Conservation (phyloP, 2,888 invertebrate species). For the Meganola albula region DNA sequence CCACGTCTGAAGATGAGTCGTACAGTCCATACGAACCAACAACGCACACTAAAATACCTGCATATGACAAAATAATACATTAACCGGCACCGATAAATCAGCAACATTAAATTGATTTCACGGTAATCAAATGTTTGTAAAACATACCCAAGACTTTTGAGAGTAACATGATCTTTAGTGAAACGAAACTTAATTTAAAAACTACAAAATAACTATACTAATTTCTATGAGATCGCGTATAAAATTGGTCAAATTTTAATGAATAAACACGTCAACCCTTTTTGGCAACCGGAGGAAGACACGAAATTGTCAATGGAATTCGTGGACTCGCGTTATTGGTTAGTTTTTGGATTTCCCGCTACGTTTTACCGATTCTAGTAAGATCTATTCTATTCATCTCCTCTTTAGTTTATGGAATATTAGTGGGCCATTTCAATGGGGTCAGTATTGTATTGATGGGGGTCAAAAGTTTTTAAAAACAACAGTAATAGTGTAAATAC, state of each 20-base stretch:
- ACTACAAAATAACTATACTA: constrained; percentile 27
- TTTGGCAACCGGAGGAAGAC: constrained; percentile 25
- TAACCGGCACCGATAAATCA: constrained; percentile 18
- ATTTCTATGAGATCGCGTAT: constrained; percentile 29
- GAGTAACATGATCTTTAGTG: constrained; percentile 50
- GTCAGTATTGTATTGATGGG: too few species aligned
- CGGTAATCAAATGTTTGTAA: constrained; percentile 44
- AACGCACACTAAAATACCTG: constrained; percentile 58
- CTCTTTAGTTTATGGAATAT: too few species aligned
- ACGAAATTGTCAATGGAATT: constrained; percentile 64
- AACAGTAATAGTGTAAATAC: too few species aligned
- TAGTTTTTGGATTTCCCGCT: constrained; percentile 36
- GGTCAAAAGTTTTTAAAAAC: too few species aligned
- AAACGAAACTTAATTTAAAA: constrained; percentile 33
- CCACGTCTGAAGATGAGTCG: constrained; percentile 84
- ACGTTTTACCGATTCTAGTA: not conserved
- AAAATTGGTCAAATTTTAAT: constrained; percentile 27
- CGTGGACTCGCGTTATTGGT: constrained; percentile 62
- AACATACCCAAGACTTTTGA: constrained; percentile 58
- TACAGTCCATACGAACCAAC: constrained; percentile 75
- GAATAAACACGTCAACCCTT: constrained; percentile 62
- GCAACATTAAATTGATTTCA: constrained; percentile 31
- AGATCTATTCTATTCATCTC: too few species aligned
- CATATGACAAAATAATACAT: constrained; percentile 27
- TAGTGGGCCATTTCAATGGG: too few species aligned